These are phyloP conservation scores for Lasioglossum figueresi DNA, from an alignment of 2,888 invertebrate species.

Conservation along the genomic window DNA sequence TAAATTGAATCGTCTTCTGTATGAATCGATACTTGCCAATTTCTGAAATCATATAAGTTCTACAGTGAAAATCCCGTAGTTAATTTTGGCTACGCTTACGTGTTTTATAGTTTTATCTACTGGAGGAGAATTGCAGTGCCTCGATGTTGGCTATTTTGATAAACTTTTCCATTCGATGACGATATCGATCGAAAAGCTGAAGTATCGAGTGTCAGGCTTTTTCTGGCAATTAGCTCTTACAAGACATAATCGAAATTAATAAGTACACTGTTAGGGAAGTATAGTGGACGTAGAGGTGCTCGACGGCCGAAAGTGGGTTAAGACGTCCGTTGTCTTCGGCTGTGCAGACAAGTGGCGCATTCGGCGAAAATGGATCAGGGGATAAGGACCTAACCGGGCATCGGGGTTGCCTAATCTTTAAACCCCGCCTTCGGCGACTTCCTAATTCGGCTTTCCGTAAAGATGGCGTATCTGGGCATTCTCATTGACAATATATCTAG, in stretches of 20 bases:
- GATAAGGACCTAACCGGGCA: slow-evolving; percentile 62
- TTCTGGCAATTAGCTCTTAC: slow-evolving; percentile 82
- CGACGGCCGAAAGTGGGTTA: slow-evolving; percentile 76
- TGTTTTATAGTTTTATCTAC: background rate
- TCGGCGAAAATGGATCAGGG: slow-evolving; percentile 81
- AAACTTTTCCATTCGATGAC: background rate
- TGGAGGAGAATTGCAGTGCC: background rate
- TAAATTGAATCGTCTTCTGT: background rate
- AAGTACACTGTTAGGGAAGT: slow-evolving; percentile 82
- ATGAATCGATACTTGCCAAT: background rate
- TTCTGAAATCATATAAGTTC: background rate
- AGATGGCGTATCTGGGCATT: background rate
- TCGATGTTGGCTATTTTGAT: background rate
- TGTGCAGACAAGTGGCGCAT: slow-evolving; percentile 79
- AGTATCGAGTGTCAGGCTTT: slow-evolving; percentile 47
- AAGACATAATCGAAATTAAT: slow-evolving; percentile 83
- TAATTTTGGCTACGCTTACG: background rate
- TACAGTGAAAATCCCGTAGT: background rate
- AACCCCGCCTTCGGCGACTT: background rate
- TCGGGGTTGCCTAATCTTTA: slow-evolving; percentile 36
- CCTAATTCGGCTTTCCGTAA: background rate
- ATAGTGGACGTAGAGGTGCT: slow-evolving; percentile 75
- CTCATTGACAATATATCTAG: background rate
- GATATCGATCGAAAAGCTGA: background rate
- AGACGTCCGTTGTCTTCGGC: slow-evolving; percentile 64